Base-by-base conservation (phyloP, 2,888 invertebrate species). In the Ramazzottius varieornatus region DNA sequence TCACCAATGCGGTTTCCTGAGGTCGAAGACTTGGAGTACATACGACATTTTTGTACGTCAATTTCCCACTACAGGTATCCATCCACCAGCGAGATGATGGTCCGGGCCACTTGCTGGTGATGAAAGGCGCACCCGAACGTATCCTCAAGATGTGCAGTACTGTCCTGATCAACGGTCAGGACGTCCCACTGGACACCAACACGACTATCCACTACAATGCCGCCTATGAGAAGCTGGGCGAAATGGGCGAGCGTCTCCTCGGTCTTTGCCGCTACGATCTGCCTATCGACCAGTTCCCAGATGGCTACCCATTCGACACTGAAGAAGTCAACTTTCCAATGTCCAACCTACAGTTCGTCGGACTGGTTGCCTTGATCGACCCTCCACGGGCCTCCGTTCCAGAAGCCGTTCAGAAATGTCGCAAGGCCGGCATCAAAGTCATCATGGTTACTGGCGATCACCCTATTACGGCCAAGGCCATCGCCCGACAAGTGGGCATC, bases 381-480 rank as follows among this genome's bases (percentile, higher is more conserved):
- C 76, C 76, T 63, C 76, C 76, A 32, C 71, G 76, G 65, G 75
- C 76, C 64, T 75, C 76, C 65, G 76, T 77, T 46, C 75, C 76
- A 32, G 75, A 77, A 68, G 76, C 76, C 66, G 75, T 76, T 40
- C 73, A 74, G 65, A 76, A 75, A 69, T 76, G 76, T 68, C 71
- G 76, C 54, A 72, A 73, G 65, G 76, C 76, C 66, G 76, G 76
- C 64, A 75, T 76, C 65, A 74, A 74, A 54, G 66, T 54, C 63
- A 71, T 72, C n/a, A 64, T 70, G 63, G 66, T 65, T 24, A 72
- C 91, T 73, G 91, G 91, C 73, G 91, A 91, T 81, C 91, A 91
- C 79, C 91, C 91, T 65, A 88, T 90, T 80, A 91, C 91, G 73
- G 90, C 91, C 77, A 90, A 89, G 78, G 89, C 90, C 72, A 91